Percentiles rank a stretch among this genome's conserved stretches.
These are phyloP conservation scores for Cydia fagiglandana DNA, from an alignment of 1,140 invertebrate species.

Conservation along the genomic window DNA sequence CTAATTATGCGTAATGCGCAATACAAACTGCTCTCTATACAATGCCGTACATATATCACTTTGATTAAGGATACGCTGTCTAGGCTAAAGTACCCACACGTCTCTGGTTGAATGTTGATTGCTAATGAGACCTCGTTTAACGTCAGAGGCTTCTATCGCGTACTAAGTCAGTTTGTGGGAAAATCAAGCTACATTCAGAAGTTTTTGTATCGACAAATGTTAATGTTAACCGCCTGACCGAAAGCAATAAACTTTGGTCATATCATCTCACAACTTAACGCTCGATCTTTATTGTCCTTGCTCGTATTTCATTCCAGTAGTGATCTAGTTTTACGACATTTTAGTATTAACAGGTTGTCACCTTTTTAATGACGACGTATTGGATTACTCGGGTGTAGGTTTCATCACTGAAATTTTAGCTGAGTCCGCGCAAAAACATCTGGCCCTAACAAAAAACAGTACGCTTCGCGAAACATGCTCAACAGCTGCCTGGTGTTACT, in stretches of 20 bases:
- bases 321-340: conserved; percentile 19
- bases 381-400: conserved; percentile 58
- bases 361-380: conserved; percentile 36
- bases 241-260: conserved; percentile 11
- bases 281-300: background rate
- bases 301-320: conserved; percentile 10
- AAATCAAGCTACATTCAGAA: conserved; percentile 10
- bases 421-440: conserved; percentile 52
- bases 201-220: background rate
- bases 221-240: background rate
- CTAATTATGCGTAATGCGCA: conserved; percentile 43
- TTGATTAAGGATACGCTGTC: conserved; percentile 18
- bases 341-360: conserved; percentile 10
- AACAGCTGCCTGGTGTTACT: conserved; percentile 55
- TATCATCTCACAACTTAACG: conserved; percentile 24
- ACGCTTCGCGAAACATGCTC: conserved; percentile 65
- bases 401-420: conserved; percentile 70
- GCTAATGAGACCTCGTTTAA: background rate
- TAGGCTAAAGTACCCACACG: background rate
- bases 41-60: conserved; percentile 22
- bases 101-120: conserved; percentile 3
- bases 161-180: conserved; percentile 7
- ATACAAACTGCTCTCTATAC: conserved; percentile 33
- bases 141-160: background rate
- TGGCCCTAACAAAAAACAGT: conserved; percentile 64